Conservation (phyloP, 2,113 vertebrate species). For the Clarias macrocephalus region DNA sequence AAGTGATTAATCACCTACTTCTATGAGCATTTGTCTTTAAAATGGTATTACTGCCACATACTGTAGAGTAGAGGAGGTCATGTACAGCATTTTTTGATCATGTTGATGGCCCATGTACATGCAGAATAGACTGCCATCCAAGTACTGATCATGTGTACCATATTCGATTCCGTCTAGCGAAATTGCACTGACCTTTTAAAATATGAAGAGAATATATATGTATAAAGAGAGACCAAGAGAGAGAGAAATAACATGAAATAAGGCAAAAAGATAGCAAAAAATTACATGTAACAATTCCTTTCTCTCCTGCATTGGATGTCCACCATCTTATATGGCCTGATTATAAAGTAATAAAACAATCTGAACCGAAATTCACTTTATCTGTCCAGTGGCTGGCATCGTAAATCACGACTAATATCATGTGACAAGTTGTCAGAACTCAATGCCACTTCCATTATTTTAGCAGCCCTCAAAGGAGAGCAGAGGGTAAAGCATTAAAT, state of each 20-base stretch:
- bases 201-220: too few relatives aligned
- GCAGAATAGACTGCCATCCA: not conserved
- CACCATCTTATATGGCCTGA: conserved; percentile 16
- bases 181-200: not conserved
- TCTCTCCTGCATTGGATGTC: conserved; percentile 20
- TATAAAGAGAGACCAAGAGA: not conserved
- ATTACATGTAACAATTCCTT: not conserved
- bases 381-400: conserved; percentile 47
- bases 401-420: conserved; percentile 58
- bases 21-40: not conserved
- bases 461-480: conserved; percentile 31
- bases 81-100: not conserved
- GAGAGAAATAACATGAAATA: not conserved
- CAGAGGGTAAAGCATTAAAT: conserved; percentile 41
- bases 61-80: not conserved
- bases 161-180: not conserved
- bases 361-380: conserved; percentile 52
- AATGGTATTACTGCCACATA: not conserved
- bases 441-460: conserved; percentile 56
- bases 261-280: not conserved
- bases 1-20: not conserved
- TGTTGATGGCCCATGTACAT: not conserved
- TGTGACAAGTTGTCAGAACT: conserved; percentile 56
- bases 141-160: not conserved
- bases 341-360: conserved; percentile 55